Base-by-base conservation (phyloP, 2,888 invertebrate species). In the Metallyticus violacea region DNA sequence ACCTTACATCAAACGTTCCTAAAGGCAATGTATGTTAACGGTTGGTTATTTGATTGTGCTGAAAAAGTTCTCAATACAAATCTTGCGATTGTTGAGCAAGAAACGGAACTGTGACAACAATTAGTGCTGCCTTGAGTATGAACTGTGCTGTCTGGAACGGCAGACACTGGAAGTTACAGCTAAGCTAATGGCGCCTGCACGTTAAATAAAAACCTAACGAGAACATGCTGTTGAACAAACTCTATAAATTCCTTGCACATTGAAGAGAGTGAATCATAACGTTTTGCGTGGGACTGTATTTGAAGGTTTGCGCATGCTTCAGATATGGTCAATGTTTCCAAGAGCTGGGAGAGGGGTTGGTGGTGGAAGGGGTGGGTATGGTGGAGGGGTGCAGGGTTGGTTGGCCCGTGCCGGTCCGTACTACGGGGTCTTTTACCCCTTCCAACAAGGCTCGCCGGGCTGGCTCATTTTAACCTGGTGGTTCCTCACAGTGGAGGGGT, bases 311-410 rank as follows among this genome's bases (percentile, higher is more conserved):
- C 86, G 86, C 86, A 81, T 85, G 85, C 86, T 26, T 80, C 77
- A 27, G 80, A 87, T 28, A 85, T 87, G 86, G 86, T 87, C 86
- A 87, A 87, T 87, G 86, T 87, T 87, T 87, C 86, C 86, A 87
- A 87, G 86, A 83, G 81, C 79, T 78, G 81, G 25, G 28, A n/a
- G n/a, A n/a, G 3, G 81, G 25, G 81, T 7, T 15, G 81, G 26
- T 7, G 27, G n/a, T 15, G 0, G 79, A n/a, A 27, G 27, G 79
- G 79, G 26, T 79, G 25, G n/a, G n/a, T n/a, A n/a, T n/a, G n/a
- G n/a, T n/a, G n/a, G n/a, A n/a, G n/a, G 30, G 83, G 82, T 9
- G 7, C 26, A n/a, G 82, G 28, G 82, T 62, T 6, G 82, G 26
- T 40, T 25, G 82, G 82, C 82, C 40, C 82, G 40, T 82, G 25